Base-by-base conservation (phyloP, 2,888 invertebrate species). In the Nipponacmea schrenckii region DNA sequence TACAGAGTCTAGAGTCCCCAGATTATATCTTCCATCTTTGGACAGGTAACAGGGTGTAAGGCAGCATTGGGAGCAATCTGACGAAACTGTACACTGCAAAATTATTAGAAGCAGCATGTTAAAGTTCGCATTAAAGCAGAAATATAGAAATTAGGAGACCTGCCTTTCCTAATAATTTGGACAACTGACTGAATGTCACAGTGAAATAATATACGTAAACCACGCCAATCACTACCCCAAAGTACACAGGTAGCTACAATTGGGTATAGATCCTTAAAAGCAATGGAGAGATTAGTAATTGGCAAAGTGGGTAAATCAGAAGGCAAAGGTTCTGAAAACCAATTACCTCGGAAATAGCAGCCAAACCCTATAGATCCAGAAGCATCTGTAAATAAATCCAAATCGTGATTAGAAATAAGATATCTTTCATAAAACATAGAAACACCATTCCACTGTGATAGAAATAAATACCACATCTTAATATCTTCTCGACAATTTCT, bases 171-270 rank as follows among this genome's bases (percentile, higher is more conserved):
- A 10, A 73, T 8, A 63, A 73, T 70, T 10, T 44, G 17, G 2
- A 73, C 70, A 10, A 68, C 67, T 1, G 72, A 70, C 24, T 31
- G 24, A 46, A 70, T 74, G 62, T 75, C 71, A 67, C 71, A 71
- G 46, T 68, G 62, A 62, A 75, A 73, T 17, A 67, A 20, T 20
- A 75, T 71, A 39, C 71, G 68, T 45, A 71, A 69, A 1, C 46
- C 24, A 15, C 24, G 17, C 75, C 73, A 73, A 14, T 31, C 14
- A 24, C 31, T 39, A 7, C 73, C 73, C 73, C 69, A 73, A n/a
- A 70, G 5, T 1, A 73, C 63, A 17, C 39, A 64, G 20, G 68
- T 62, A 10, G 64, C 64, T 4, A 71, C 68, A 45, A 71, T 71
- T 0, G 71, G 71, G 24, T 48, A 73, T 0, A 73, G 26, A 56